These are phyloP conservation scores for Synaphobranchus kaupii DNA, from an alignment of 2,797 vertebrate genomes.

Conservation along the genomic window DNA sequence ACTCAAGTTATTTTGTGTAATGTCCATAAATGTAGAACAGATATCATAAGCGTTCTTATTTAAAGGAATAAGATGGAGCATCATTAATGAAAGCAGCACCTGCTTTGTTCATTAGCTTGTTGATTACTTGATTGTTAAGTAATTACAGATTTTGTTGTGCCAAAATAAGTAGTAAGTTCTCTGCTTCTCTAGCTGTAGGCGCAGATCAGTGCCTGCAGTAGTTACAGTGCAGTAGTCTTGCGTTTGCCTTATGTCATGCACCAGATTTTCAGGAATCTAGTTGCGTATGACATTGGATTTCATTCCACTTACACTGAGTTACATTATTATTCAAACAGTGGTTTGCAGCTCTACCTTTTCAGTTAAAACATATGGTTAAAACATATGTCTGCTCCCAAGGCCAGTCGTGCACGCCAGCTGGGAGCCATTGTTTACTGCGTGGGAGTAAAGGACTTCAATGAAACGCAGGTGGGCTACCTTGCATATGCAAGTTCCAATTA, in stretches of 20 bases:
- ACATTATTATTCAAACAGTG: too few species aligned
- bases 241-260: neutral
- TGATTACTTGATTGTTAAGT: neutral
- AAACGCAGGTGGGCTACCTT: constrained; percentile 88
- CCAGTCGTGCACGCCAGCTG: constrained; percentile 86
- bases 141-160: neutral
- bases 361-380: neutral
- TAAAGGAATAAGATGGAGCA: neutral
- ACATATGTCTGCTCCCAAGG: constrained; percentile 66
- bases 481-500: neutral
- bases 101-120: neutral
- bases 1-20: neutral
- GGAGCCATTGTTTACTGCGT: constrained; percentile 96
- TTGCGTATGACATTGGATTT: neutral
- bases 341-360: neutral
- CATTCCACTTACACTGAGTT: neutral
- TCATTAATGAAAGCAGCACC: neutral
- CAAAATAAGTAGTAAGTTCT: too few species aligned
- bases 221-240: neutral
- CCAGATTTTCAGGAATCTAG: neutral
- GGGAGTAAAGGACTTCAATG: constrained; percentile 97
- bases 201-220: neutral
- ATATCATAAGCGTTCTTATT: neutral
- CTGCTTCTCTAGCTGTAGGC: too few species aligned
- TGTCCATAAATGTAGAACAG: neutral